A percentile compares a stretch with the other conserved stretches of the same genome.
Conservation (phyloP, 2,113 vertebrate genomes). For the Echinops telfairi region DNA sequence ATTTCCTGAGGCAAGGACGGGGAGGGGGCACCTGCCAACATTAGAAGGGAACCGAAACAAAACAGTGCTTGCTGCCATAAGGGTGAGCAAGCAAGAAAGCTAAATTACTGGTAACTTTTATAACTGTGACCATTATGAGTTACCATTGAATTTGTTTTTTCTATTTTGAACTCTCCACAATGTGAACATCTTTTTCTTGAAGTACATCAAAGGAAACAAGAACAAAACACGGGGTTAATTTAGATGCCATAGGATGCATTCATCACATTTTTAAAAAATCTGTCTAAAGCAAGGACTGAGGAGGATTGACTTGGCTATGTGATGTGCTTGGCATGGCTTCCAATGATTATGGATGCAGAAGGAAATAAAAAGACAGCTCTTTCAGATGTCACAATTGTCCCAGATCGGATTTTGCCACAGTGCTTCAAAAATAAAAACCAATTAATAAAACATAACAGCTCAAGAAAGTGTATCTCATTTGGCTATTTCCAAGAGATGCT, state of each 20-base stretch:
- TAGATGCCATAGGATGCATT: not conserved
- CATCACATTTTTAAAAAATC: not conserved
- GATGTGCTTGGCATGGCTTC: not conserved
- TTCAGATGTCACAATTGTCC: not conserved
- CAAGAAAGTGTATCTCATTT: not conserved
- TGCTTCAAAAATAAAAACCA: slow-evolving; percentile 47
- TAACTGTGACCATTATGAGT: slow-evolving; percentile 21
- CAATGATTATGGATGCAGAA: slow-evolving; percentile 16
- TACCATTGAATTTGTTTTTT: slow-evolving; percentile 36
- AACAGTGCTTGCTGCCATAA: slow-evolving; percentile 4
- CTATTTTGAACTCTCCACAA: not conserved
- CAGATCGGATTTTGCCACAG: not conserved
- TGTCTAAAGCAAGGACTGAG: not conserved
- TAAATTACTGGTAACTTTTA: slow-evolving; percentile 21
- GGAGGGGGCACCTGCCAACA: not conserved
- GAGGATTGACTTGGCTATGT: not conserved
- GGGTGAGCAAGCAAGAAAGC: slow-evolving; percentile 18
- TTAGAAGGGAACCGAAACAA: slow-evolving; percentile 36
- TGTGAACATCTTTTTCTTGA: slow-evolving; percentile 31
- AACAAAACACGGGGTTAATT: slow-evolving; percentile 14
- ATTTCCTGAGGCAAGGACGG: not conserved
- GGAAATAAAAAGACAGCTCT: not conserved
- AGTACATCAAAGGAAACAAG: not conserved
- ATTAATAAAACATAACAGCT: not conserved
- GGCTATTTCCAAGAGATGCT: slow-evolving; percentile 41